Conservation (phyloP, 2,888 invertebrate genomes). For the Tipula helvola region DNA sequence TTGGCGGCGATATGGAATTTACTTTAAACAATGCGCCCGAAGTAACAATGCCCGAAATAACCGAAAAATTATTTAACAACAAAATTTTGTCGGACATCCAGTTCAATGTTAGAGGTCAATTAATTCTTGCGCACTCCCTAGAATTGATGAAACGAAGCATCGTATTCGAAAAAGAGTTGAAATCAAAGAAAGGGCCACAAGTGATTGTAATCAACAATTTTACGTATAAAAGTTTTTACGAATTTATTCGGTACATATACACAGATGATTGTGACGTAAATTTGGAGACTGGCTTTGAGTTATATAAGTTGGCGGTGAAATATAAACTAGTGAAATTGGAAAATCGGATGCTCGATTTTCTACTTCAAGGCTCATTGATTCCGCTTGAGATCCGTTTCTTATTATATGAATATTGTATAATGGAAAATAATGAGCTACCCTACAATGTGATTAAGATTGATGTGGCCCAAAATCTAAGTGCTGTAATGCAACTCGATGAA, state of each 20-base stretch:
- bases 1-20: neutral
- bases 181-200: neutral
- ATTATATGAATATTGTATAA: neutral
- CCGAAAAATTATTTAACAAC: neutral
- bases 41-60: neutral
- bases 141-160: neutral
- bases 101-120: neutral
- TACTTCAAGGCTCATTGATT: neutral
- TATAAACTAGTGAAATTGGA: neutral
- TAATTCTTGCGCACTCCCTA: neutral
- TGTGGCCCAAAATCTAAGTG: neutral
- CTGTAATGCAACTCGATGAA: neutral
- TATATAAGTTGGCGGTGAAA: neutral
- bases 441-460: neutral
- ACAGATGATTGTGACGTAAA: neutral
- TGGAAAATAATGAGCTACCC: neutral
- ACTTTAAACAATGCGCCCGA: neutral
- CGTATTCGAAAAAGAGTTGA: neutral
- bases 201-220: neutral
- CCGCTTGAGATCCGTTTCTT: neutral
- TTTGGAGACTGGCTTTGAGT: neutral
- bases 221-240: neutral
- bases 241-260: neutral
- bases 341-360: neutral
- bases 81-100: neutral